phyloP scores from a whole-genome alignment of 1,140 invertebrate species.

The Drosophila subpulchrella region DNA sequence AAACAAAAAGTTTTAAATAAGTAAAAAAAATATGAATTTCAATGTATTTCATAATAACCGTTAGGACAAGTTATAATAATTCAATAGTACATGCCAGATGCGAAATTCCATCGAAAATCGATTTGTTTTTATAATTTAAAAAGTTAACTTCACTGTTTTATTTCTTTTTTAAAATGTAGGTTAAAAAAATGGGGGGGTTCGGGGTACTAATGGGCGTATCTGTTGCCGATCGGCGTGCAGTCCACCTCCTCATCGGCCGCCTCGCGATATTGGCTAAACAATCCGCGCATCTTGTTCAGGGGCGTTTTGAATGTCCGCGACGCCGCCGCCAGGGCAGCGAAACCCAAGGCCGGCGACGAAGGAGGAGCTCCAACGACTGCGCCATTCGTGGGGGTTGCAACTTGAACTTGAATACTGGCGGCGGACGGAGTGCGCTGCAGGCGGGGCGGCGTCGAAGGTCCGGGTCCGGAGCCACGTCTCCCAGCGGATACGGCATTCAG shows the following conservation, averaged over 20 bases:
- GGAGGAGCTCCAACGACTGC: not conserved
- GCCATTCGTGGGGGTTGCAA: not conserved
- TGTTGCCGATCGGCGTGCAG: not conserved
- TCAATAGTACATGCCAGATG: no score
- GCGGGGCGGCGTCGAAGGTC: not conserved
- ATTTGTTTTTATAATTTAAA: no score
- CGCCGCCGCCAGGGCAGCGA: constrained; percentile 10
- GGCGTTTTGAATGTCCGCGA: constrained; percentile 59
- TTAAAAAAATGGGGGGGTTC: no score
- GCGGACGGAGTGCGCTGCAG: constrained; percentile 1
- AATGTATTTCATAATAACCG: no score
- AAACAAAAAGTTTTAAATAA: no score
- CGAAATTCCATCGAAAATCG: no score
- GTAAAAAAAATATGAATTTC: no score
- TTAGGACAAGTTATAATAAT: no score
- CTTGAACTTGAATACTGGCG: not conserved
- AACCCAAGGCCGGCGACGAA: constrained; percentile 7
- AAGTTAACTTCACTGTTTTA: no score
- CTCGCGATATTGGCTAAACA: constrained; percentile 57
- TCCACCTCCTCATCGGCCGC: constrained; percentile 1
- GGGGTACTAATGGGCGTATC: not conserved
- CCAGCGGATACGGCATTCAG: constrained; percentile 5
- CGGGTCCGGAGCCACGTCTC: constrained; percentile 17
- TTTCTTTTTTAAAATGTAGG: no score
- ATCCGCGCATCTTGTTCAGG: constrained; percentile 51